Evolutionary conservation across 2,797 vertebrate species (phyloP).

Genomic region (Glossophaga mutica): DNA sequence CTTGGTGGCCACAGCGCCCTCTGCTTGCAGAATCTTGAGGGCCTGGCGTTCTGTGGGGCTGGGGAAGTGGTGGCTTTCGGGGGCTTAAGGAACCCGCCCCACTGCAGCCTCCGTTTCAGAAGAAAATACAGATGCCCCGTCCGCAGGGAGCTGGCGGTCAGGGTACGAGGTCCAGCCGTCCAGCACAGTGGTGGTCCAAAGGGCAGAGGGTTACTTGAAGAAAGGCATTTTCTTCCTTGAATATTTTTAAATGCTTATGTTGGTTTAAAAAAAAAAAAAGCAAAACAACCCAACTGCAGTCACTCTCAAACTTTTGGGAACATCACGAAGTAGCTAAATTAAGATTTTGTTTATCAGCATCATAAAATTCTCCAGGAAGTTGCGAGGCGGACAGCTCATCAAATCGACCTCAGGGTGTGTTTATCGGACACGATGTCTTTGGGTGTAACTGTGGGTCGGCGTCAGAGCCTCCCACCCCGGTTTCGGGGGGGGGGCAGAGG

Average conservation of each 20-base stretch:
- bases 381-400: conserved; percentile 29
- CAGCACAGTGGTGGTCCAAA: too few relatives aligned
- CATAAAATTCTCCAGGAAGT: conserved; percentile 59
- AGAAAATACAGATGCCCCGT: neutral
- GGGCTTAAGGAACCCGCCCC: neutral
- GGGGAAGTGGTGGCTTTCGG: neutral
- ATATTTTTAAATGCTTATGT: neutral
- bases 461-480: neutral
- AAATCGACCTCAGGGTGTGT: neutral
- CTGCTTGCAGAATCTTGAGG: neutral
- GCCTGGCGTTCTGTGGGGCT: neutral
- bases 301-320: neutral
- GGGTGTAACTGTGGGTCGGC: neutral
- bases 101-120: neutral
- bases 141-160: neutral
- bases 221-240: neutral
- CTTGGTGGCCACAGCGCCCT: neutral
- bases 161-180: neutral
- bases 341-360: conserved; percentile 45
- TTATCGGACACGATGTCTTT: neutral
- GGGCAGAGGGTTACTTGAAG: neutral
- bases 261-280: neutral
- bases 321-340: neutral
- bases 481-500: neutral
- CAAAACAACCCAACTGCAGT: neutral